Evolutionary conservation across 1,140 invertebrate genomes (phyloP).

Genomic region (Drosophila ananassae): DNA sequence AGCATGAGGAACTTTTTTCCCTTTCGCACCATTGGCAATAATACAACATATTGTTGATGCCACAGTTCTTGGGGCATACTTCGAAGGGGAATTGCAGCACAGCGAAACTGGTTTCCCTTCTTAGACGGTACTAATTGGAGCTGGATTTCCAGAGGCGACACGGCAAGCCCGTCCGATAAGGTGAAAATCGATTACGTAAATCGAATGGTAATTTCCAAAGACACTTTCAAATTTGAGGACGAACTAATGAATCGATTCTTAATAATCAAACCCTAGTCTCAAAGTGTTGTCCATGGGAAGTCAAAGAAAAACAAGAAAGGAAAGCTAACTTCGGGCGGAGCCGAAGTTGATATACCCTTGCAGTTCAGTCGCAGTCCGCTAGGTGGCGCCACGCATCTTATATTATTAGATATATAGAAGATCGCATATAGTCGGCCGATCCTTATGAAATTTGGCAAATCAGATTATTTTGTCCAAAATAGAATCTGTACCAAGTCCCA

Average conservation of each 20-base stretch:
- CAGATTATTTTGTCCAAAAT: too few relatives aligned
- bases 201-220: slow-evolving; percentile 36
- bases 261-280: slow-evolving; percentile 23
- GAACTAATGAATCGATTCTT: slow-evolving; percentile 48
- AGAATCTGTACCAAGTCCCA: too few relatives aligned
- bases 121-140: slow-evolving; percentile 55
- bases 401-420: too few relatives aligned
- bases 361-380: too few relatives aligned
- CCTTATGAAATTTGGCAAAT: too few relatives aligned
- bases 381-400: too few relatives aligned
- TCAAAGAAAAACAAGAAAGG: too few relatives aligned
- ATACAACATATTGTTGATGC: slow-evolving; percentile 59
- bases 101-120: slow-evolving; percentile 42
- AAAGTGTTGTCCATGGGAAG: too few relatives aligned
- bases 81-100: slow-evolving; percentile 26
- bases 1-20: slow-evolving; percentile 37
- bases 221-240: slow-evolving; percentile 23
- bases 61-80: slow-evolving; percentile 59
- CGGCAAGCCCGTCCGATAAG: slow-evolving; percentile 12
- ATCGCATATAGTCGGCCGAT: too few relatives aligned
- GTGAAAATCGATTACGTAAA: slow-evolving; percentile 54
- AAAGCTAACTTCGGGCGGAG: too few relatives aligned
- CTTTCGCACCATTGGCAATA: slow-evolving; percentile 26
- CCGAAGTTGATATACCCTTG: too few relatives aligned
- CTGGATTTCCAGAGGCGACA: slow-evolving; percentile 9